Evolutionary conservation across 2,113 vertebrate species (phyloP).

Genomic region (Centrocercus urophasianus): DNA sequence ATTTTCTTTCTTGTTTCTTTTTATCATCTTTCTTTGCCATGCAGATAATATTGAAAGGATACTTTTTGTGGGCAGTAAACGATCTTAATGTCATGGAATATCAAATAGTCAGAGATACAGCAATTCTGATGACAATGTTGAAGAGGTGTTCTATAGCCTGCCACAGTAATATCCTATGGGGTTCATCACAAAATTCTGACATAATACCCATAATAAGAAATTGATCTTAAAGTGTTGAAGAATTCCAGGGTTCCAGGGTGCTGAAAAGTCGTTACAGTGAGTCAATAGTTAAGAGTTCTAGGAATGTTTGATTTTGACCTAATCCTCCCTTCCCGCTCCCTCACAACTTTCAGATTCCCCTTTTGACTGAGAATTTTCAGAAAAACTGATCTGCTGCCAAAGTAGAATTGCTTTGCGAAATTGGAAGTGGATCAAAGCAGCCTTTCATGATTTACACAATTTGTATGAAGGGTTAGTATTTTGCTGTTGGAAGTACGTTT

Average conservation of each 20-base stretch:
- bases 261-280: conserved; percentile 22
- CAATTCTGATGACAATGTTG: not conserved
- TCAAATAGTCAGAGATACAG: not conserved
- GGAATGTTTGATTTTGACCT: conserved; percentile 53
- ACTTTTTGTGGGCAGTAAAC: not conserved
- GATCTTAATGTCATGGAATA: not conserved
- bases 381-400: conserved; percentile 66
- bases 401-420: conserved; percentile 49
- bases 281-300: conserved; percentile 48
- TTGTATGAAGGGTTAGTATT: conserved; percentile 48
- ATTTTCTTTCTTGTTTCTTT: not conserved
- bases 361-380: conserved; percentile 26
- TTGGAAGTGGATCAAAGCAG: conserved; percentile 67
- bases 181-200: not conserved
- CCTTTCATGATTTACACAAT: not conserved
- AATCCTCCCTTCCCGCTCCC: conserved; percentile 9
- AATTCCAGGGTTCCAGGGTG: conserved; percentile 17
- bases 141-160: not conserved
- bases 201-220: not conserved
- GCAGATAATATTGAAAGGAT: not conserved
- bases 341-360: conserved; percentile 14
- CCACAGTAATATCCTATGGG: not conserved
- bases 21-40: not conserved
- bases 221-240: not conserved
- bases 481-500: conserved; percentile 27